These are phyloP conservation scores for Pedicia rivosa DNA, from an alignment of 2,888 invertebrate species.

Conservation along the genomic window DNA sequence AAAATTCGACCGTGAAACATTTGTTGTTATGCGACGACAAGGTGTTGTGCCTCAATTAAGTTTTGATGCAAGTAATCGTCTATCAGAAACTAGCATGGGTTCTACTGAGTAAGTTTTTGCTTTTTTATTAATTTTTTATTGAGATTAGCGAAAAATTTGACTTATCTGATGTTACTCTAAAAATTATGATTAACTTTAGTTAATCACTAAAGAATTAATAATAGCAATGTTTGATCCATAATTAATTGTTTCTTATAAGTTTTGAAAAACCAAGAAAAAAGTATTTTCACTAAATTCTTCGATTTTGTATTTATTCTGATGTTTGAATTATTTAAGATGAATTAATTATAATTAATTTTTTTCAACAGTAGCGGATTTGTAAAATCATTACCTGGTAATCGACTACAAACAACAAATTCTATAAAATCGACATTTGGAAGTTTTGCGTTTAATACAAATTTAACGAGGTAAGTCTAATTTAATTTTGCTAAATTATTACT, in stretches of 20 bases:
- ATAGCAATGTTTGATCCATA: no score
- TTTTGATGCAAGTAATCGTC: slow-evolving; percentile 29
- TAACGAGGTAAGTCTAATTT: slow-evolving; percentile 11
- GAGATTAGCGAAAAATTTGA: not conserved
- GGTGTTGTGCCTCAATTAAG: slow-evolving; percentile 28
- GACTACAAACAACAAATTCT: slow-evolving; percentile 25
- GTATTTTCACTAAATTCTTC: no score
- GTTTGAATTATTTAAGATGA: not conserved
- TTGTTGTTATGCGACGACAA: slow-evolving; percentile 41
- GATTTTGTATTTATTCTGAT: slow-evolving; percentile 3
- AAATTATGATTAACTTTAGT: no score
- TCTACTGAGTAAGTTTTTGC: slow-evolving; percentile 39
- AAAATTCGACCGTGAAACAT: slow-evolving; percentile 39
- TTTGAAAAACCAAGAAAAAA: no score
- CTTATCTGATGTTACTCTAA: slow-evolving; percentile 2
- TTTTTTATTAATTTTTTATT: slow-evolving; percentile 1
- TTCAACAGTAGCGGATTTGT: slow-evolving; percentile 24
- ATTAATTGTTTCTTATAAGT: no score
- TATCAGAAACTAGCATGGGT: slow-evolving; percentile 40
- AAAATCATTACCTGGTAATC: slow-evolving; percentile 25
- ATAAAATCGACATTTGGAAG: slow-evolving; percentile 29
- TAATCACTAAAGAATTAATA: no score
- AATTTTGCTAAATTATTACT: not conserved
- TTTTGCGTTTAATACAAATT: slow-evolving; percentile 22
- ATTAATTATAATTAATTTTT: slow-evolving; percentile 3